Evolutionary conservation across 2,113 vertebrate genomes (phyloP).

Genomic region (Pygoscelis antarcticus): DNA sequence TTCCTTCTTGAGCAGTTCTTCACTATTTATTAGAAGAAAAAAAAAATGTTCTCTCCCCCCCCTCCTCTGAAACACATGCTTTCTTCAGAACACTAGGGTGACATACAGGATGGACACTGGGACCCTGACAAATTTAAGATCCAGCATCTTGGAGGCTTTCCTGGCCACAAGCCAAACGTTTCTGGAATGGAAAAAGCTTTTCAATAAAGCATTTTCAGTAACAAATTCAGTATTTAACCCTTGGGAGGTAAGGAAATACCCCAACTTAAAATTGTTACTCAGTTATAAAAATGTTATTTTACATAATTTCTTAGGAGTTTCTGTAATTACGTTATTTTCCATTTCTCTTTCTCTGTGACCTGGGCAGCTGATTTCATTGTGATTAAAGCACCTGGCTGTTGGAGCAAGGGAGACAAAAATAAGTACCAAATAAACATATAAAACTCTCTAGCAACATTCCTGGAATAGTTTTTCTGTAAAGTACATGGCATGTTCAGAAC

Average conservation of each 20-base stretch:
- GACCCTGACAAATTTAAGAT: not conserved
- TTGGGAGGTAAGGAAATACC: not conserved
- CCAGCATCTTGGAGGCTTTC: not conserved
- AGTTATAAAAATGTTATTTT: not conserved
- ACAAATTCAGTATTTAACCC: not conserved
- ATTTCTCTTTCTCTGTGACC: not conserved
- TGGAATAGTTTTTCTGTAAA: conserved; percentile 35
- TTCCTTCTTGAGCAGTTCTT: not conserved
- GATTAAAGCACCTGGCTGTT: conserved; percentile 37
- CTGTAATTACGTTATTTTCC: not conserved
- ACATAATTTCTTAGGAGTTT: not conserved
- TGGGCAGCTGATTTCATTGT: not conserved
- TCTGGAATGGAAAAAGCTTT: not conserved
- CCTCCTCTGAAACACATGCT: not conserved
- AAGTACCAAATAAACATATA: conserved; percentile 35
- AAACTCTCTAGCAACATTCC: conserved; percentile 50
- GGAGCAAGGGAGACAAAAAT: not conserved
- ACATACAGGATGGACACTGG: not conserved
- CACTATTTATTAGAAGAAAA: not conserved
- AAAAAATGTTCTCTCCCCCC: not conserved
- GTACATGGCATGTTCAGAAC: conserved; percentile 24
- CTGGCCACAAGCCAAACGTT: not conserved
- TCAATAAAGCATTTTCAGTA: not conserved
- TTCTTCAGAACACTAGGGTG: not conserved
- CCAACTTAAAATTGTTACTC: not conserved